These are phyloP conservation scores for Thecophora atra DNA, from an alignment of 2,888 invertebrate genomes.

Conservation along the genomic window DNA sequence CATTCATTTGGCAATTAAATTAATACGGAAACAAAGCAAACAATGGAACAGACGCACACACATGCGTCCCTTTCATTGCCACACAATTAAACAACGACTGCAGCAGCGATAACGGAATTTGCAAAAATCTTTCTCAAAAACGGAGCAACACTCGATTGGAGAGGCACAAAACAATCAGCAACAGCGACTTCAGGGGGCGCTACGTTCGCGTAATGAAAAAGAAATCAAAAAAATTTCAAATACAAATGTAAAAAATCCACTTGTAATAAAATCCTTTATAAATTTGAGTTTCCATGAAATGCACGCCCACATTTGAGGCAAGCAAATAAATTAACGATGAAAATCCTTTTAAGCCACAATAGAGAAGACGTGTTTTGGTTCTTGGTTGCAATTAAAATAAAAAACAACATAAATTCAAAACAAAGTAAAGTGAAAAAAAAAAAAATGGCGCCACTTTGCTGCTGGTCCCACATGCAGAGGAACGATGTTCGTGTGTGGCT, in stretches of 20 bases:
- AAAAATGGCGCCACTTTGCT: not conserved
- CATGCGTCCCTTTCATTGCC: not conserved
- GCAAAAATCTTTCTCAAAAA: not conserved
- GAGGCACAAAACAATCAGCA: not conserved
- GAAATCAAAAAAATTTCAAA: no score
- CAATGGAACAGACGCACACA: not conserved
- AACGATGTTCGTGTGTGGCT: not conserved
- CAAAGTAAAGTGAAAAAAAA: not conserved
- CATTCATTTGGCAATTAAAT: not conserved
- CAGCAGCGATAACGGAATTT: not conserved
- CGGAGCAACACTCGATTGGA: not conserved
- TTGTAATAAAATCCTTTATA: no score
- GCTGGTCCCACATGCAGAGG: not conserved
- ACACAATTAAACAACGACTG: constrained; percentile 13
- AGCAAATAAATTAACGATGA: not conserved
- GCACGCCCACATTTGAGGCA: no score
- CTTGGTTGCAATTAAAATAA: constrained; percentile 11
- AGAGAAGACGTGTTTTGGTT: not conserved
- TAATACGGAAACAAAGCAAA: not conserved
- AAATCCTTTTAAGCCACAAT: constrained; percentile 10
- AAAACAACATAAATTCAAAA: not conserved
- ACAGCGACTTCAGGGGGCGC: not conserved
- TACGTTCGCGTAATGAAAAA: not conserved
- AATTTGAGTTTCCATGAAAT: no score
- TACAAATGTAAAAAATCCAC: no score